Conservation (phyloP, 2,888 invertebrate species). For the Spisula subtruncata region DNA sequence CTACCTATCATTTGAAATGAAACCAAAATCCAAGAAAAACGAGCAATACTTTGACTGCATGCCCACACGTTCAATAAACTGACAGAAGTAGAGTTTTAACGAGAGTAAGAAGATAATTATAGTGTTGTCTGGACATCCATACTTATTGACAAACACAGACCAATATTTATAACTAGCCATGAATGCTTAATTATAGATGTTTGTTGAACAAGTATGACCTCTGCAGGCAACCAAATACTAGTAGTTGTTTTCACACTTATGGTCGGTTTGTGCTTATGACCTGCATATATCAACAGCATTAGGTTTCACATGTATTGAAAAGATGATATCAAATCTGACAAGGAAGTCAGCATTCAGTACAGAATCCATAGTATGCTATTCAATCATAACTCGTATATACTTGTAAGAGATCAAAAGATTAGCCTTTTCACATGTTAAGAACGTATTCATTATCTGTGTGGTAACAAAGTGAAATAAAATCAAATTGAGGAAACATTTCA, state of each 20-base stretch:
- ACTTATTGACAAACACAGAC: no score
- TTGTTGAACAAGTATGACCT: no score
- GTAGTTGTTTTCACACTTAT: no score
- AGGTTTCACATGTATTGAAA: no score
- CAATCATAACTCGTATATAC: not conserved
- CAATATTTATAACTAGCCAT: no score
- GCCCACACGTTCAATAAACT: not conserved
- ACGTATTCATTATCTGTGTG: not conserved
- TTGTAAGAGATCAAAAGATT: not conserved
- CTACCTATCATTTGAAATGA: not conserved
- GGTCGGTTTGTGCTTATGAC: no score
- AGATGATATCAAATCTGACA: no score
- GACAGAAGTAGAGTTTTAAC: not conserved
- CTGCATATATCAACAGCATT: no score
- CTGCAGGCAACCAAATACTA: no score
- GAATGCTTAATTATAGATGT: no score
- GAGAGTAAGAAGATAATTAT: no score
- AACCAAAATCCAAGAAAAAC: not conserved
- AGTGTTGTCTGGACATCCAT: no score
- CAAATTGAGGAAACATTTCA: not conserved
- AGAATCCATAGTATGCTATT: not conserved
- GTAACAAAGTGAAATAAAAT: conserved; percentile 16
- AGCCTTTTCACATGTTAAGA: not conserved
- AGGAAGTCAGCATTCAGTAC: not conserved
- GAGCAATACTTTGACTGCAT: not conserved